Evolutionary conservation across 2,113 vertebrate species (phyloP).

Genomic region (Lamprologus tigripictilis): DNA sequence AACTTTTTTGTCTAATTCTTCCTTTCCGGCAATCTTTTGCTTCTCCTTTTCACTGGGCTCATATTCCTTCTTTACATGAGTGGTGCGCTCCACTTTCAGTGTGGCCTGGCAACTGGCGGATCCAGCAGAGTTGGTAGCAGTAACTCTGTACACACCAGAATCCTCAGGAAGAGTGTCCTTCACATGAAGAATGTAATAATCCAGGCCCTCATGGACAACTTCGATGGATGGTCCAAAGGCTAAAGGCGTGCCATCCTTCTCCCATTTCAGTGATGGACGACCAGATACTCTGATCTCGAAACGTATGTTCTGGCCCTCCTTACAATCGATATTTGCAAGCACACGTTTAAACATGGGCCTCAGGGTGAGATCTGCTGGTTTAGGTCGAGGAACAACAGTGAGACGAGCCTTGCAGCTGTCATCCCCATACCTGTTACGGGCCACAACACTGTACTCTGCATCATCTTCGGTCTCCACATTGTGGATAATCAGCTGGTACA

Average conservation of each 20-base stretch:
- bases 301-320: conserved; percentile 86
- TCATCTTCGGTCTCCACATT: conserved; percentile 81
- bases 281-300: conserved; percentile 97
- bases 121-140: conserved; percentile 93
- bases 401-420: conserved; percentile 96
- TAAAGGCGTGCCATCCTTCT: conserved; percentile 90
- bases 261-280: conserved; percentile 86
- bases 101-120: conserved; percentile 94
- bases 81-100: conserved; percentile 84
- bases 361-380: conserved; percentile 84
- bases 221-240: conserved; percentile 89
- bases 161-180: conserved; percentile 90
- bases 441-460: conserved; percentile 89
- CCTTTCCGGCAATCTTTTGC: conserved; percentile 69
- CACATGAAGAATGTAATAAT: conserved; percentile 92
- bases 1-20: conserved; percentile 87
- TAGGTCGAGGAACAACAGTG: conserved; percentile 83
- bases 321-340: conserved; percentile 90
- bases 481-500: conserved; percentile 90
- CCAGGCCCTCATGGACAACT: conserved; percentile 91
- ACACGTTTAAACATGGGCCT: conserved; percentile 99
- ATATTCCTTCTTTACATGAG: conserved; percentile 87
- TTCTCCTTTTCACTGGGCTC: conserved; percentile 76
- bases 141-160: conserved; percentile 92
- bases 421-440: conserved; percentile 89